phyloP scores from a whole-genome alignment of 1,140 invertebrate species.

The Dysdera silvatica region DNA sequence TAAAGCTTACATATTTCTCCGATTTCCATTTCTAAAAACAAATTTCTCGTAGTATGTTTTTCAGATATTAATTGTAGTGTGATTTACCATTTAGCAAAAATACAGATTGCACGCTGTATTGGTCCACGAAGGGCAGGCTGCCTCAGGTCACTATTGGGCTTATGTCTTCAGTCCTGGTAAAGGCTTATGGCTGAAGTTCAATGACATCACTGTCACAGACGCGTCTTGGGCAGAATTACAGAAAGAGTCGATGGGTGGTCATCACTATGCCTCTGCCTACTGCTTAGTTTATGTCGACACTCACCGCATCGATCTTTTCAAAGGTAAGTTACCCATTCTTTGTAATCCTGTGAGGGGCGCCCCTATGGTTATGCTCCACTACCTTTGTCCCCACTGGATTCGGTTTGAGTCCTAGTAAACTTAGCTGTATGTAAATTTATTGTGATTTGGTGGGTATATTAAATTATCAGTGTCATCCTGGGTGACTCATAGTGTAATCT shows the following conservation, averaged over 20 bases:
- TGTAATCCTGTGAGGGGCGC: too few relatives aligned
- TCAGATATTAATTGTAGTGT: not conserved
- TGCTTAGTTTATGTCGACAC: conserved; percentile 49
- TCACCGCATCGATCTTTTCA: conserved; percentile 34
- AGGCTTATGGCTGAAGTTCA: conserved; percentile 47
- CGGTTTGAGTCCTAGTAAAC: too few relatives aligned
- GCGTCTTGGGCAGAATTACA: conserved; percentile 48
- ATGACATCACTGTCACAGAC: conserved; percentile 49
- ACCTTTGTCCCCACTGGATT: too few relatives aligned
- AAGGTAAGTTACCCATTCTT: too few relatives aligned
- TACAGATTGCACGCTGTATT: conserved; percentile 50
- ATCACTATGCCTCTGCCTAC: conserved; percentile 49
- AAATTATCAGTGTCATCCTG: too few relatives aligned
- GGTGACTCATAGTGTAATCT: too few relatives aligned
- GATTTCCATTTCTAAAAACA: too few relatives aligned
- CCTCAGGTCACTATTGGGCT: conserved; percentile 52
- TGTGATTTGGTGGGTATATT: too few relatives aligned
- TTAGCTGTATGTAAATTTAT: too few relatives aligned
- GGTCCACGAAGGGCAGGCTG: conserved; percentile 51
- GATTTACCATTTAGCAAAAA: conserved; percentile 22
- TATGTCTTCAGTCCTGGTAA: conserved; percentile 44
- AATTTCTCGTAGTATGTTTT: not conserved
- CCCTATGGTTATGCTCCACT: too few relatives aligned
- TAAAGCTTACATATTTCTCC: too few relatives aligned
- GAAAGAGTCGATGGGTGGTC: conserved; percentile 48